A percentile compares a stretch with the other conserved stretches of the same genome.
Evolutionary conservation across 2,797 vertebrate genomes (phyloP).

Genomic region (Meda fulgida): DNA sequence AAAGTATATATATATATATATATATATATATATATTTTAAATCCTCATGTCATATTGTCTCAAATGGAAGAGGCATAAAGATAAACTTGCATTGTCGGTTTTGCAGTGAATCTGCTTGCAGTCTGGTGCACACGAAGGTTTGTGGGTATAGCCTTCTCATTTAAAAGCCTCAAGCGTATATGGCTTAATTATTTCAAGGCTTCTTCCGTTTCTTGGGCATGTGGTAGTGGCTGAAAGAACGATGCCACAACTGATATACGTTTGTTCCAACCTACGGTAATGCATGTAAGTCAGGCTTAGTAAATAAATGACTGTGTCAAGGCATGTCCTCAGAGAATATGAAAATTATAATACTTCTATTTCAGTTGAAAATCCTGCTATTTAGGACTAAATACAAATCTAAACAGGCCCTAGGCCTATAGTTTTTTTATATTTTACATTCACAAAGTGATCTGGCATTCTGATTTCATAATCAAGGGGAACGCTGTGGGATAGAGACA

Average conservation of each 20-base stretch:
- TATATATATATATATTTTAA: too few relatives aligned
- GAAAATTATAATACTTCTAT: neutral
- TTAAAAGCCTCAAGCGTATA: conserved; percentile 27
- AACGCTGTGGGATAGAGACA: conserved; percentile 23
- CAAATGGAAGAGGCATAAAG: neutral
- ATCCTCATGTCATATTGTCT: neutral
- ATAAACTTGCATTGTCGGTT: neutral
- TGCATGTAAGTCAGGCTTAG: neutral
- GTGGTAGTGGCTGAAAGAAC: conserved; percentile 34
- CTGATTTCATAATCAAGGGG: neutral
- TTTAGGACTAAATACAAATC: neutral
- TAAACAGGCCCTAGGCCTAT: neutral
- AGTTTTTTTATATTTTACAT: conserved; percentile 2
- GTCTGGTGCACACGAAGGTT: neutral
- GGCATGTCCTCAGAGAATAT: neutral
- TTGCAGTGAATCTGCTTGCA: neutral
- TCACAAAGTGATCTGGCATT: neutral
- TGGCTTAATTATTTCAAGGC: conserved; percentile 50
- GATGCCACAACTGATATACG: conserved; percentile 14
- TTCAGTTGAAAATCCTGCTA: neutral
- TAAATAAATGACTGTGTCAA: conserved; percentile 3
- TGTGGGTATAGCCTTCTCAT: conserved; percentile 7
- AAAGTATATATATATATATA: neutral
- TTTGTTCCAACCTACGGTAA: neutral
- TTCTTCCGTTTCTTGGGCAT: conserved; percentile 33